Conservation (phyloP, 2,888 invertebrate genomes). For the Drosophila rellima region DNA sequence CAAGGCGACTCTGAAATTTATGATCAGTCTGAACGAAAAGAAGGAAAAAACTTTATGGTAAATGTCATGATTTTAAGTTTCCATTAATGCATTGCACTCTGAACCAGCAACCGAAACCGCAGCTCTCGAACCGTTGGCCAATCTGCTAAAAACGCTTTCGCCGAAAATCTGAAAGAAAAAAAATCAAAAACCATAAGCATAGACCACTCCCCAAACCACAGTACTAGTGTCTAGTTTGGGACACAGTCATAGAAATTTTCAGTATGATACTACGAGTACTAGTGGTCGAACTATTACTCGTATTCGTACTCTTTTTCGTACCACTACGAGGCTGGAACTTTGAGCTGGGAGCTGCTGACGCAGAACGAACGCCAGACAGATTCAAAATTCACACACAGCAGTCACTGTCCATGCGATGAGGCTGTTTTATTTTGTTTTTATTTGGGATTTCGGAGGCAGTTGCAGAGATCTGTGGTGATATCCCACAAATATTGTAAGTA, state of each 20-base stretch:
- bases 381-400: constrained; percentile 71
- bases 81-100: constrained; percentile 77
- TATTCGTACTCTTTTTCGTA: constrained; percentile 32
- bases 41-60: constrained; percentile 48
- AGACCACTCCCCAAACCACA: constrained; percentile 55
- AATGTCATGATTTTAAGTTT: constrained; percentile 74
- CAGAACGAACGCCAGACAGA: constrained; percentile 79
- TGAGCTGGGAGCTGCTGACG: constrained; percentile 54
- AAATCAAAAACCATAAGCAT: constrained; percentile 6
- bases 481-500: constrained; percentile 80
- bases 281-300: constrained; percentile 6
- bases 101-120: constrained; percentile 68
- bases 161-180: constrained; percentile 42
- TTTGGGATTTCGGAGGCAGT: constrained; percentile 63
- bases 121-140: constrained; percentile 24
- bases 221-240: constrained; percentile 46
- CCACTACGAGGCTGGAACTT: constrained; percentile 62
- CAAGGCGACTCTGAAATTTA: constrained; percentile 57
- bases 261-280: constrained; percentile 46
- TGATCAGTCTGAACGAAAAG: constrained; percentile 46
- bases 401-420: constrained; percentile 36
- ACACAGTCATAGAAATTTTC: constrained; percentile 71
- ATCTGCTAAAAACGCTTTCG: constrained; percentile 64
- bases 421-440: constrained; percentile 45
- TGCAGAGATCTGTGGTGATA: constrained; percentile 74